These are phyloP conservation scores for Holacanthella duospinosa DNA, from an alignment of 2,888 invertebrate genomes.

Conservation along the genomic window DNA sequence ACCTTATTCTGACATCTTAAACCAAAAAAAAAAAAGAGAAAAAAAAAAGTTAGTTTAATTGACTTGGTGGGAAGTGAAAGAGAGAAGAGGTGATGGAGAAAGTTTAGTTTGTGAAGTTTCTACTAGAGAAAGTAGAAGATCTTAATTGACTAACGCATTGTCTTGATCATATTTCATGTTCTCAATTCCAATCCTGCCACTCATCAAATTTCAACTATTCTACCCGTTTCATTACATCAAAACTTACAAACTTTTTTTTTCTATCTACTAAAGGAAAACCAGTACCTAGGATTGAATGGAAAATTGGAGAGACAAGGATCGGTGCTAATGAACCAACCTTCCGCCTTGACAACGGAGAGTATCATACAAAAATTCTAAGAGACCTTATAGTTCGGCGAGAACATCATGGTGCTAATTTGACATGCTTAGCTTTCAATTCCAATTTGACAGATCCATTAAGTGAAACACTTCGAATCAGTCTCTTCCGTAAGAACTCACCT, in stretches of 20 bases:
- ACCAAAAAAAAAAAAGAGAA: neutral
- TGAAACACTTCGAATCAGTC: conserved; percentile 32
- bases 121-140: neutral
- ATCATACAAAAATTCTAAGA: conserved; percentile 31
- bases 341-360: conserved; percentile 24
- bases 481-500: conserved; percentile 29
- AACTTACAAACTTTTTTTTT: too few relatives aligned
- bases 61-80: neutral
- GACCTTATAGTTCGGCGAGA: conserved; percentile 31
- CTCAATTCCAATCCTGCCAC: neutral
- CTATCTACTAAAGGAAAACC: conserved; percentile 29
- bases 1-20: neutral
- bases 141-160: neutral
- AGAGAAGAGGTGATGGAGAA: neutral
- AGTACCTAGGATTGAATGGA: conserved; percentile 33
- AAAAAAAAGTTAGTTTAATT: neutral
- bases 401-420: conserved; percentile 38
- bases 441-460: conserved; percentile 37
- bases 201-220: neutral
- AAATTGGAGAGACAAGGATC: conserved; percentile 29
- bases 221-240: neutral
- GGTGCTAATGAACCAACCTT: conserved; percentile 30
- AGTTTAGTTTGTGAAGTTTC: neutral
- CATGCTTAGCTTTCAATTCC: conserved; percentile 38
- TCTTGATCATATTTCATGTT: neutral